A percentile compares a stretch with the other conserved stretches of the same genome.
phyloP scores from a whole-genome alignment of 30 jellyfish, hydroid and myxozoan genomes.

The Nemopilema nomurai region DNA sequence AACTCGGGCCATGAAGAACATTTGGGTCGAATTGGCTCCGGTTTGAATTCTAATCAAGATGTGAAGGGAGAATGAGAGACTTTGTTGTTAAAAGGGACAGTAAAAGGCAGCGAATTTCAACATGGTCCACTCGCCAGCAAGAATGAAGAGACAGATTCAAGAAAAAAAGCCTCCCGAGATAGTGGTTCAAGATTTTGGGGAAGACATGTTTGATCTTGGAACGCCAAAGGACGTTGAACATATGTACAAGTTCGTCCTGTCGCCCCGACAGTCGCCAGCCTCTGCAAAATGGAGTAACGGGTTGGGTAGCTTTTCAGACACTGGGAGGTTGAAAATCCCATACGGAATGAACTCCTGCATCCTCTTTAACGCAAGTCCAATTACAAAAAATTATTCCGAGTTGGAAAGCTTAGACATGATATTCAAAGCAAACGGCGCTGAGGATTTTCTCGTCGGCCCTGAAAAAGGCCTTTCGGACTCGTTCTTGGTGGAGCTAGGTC shows the following conservation, averaged over 20 bases:
- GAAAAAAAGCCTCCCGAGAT: conserved; percentile 69
- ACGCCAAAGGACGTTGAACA: conserved; percentile 81
- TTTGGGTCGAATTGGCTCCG: background rate
- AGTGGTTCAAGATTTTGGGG: conserved; percentile 74
- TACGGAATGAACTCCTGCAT: conserved; percentile 73
- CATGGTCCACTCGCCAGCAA: conserved; percentile 73
- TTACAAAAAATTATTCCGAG: conserved; percentile 18
- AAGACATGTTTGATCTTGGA: conserved; percentile 81
- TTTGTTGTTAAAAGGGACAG: background rate
- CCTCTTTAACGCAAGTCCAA: conserved; percentile 59
- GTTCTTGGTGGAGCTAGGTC: conserved; percentile 67
- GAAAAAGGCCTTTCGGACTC: conserved; percentile 68
- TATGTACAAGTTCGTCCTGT: conserved; percentile 62
- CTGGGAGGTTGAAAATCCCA: conserved; percentile 66
- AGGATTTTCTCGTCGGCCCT: conserved; percentile 66
- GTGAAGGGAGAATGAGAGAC: background rate
- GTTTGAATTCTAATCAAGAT: background rate
- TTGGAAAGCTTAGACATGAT: conserved; percentile 65
- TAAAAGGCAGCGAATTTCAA: conserved; percentile 22
- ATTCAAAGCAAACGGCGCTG: conserved; percentile 74
- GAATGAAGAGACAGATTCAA: conserved; percentile 34
- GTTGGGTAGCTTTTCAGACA: conserved; percentile 43
- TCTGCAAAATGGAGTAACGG: conserved; percentile 64
- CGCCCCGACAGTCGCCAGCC: conserved; percentile 70
- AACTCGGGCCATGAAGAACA: background rate